These are phyloP conservation scores for Platyura marginata DNA, from an alignment of 1,140 invertebrate genomes.

Conservation along the genomic window DNA sequence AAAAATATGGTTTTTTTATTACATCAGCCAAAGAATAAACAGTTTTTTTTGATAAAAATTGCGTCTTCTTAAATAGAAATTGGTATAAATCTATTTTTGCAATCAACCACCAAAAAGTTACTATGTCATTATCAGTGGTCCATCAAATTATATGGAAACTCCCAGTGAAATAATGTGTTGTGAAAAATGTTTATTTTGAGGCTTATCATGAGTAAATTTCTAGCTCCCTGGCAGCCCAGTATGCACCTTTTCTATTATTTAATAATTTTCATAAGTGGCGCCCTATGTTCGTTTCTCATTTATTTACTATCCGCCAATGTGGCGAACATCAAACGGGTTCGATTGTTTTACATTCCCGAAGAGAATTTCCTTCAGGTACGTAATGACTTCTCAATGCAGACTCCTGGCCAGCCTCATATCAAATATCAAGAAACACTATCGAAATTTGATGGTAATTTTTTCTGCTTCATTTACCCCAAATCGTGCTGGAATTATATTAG, in stretches of 20 bases:
- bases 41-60: no score
- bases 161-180: no score
- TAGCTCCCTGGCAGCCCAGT: no score
- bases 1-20: no score
- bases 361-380: slow-evolving; percentile 17
- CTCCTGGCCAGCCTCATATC: not conserved
- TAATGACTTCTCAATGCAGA: slow-evolving; percentile 15
- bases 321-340: slow-evolving; percentile 2
- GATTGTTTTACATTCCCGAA: slow-evolving; percentile 13
- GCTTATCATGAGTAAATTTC: no score
- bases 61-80: no score
- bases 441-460: not conserved
- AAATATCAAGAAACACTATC: not conserved
- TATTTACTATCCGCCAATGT: not conserved
- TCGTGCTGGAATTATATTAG: not conserved
- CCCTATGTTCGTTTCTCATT: not conserved
- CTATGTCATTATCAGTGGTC: no score
- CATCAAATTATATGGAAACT: no score
- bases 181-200: no score
- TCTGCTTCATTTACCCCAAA: not conserved
- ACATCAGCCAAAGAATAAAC: no score
- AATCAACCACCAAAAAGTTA: no score
- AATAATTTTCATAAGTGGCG: not conserved
- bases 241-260: not conserved
- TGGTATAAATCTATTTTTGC: no score